A percentile compares a stretch with the other conserved stretches of the same genome.
Conservation (phyloP, 2,113 vertebrate genomes). For the Speoplatyrhinus poulsoni region DNA sequence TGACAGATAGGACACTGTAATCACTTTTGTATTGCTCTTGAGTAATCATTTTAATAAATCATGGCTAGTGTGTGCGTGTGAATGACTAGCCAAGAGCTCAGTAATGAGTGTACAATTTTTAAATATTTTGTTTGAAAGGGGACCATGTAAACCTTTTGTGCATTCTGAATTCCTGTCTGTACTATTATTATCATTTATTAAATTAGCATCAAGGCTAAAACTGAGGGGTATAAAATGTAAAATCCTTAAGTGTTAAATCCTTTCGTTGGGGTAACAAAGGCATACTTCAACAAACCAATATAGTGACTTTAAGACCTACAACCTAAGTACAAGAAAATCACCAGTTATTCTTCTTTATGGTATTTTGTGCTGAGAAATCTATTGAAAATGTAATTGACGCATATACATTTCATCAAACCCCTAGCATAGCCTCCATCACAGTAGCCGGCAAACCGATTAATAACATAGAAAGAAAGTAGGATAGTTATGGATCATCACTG, state of each 20-base stretch:
- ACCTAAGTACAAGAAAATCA: neutral
- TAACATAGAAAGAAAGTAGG: conserved; percentile 10
- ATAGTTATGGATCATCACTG: neutral
- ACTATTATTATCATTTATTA: no score
- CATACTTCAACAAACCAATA: neutral
- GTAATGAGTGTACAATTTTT: no score
- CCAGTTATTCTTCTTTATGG: neutral
- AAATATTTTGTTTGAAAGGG: no score
- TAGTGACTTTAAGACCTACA: neutral
- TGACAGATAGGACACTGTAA: conserved; percentile 50
- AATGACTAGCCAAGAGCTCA: no score
- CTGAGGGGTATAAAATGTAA: no score
- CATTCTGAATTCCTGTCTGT: no score
- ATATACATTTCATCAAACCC: neutral
- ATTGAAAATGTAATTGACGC: neutral
- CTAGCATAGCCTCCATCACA: neutral
- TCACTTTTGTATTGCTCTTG: conserved; percentile 49
- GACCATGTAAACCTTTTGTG: no score
- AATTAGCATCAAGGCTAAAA: no score
- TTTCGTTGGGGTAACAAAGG: no score
- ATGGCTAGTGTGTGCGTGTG: conserved; percentile 17
- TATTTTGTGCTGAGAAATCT: neutral
- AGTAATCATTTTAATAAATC: conserved; percentile 69
- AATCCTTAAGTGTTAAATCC: no score
- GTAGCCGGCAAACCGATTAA: neutral